phyloP scores from a whole-genome alignment of 2,797 vertebrate genomes.

The Micrastur ruficollis region DNA sequence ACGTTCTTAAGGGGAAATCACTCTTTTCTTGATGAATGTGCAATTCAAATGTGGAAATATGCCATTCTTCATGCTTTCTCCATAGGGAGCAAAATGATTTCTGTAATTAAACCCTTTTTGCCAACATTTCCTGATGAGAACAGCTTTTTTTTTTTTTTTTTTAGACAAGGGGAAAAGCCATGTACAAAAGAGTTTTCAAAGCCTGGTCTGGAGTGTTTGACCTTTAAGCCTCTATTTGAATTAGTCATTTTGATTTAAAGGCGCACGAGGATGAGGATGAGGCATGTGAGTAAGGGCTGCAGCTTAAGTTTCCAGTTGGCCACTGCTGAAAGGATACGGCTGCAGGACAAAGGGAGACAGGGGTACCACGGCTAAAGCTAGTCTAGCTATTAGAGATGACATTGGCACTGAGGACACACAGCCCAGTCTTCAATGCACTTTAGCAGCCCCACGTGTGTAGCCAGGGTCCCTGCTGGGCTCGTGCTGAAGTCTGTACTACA shows the following conservation, averaged over 20 bases:
- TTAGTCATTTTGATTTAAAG: neutral
- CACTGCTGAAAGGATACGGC: neutral
- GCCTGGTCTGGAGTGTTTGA: neutral
- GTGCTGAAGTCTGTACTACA: neutral
- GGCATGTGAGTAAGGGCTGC: neutral
- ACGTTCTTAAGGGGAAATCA: slow-evolving; percentile 57
- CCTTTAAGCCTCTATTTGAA: neutral
- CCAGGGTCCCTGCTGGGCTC: neutral
- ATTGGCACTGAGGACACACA: neutral
- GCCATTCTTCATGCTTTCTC: slow-evolving; percentile 58
- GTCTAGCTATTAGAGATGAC: neutral
- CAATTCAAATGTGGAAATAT: slow-evolving; percentile 62
- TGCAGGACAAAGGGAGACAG: neutral
- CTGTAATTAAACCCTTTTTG: slow-evolving; percentile 60
- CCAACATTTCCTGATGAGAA: slow-evolving; percentile 37
- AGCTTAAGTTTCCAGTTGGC: neutral
- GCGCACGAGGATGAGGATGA: neutral
- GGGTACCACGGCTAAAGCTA: neutral
- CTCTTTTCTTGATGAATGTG: slow-evolving; percentile 60
- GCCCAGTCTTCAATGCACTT: neutral
- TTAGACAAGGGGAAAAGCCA: neutral
- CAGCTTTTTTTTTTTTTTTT: neutral
- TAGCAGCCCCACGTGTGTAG: neutral
- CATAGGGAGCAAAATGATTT: slow-evolving; percentile 53
- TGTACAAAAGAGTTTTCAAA: neutral